Conservation (phyloP, 2,113 vertebrate genomes). For the Apus apus region DNA sequence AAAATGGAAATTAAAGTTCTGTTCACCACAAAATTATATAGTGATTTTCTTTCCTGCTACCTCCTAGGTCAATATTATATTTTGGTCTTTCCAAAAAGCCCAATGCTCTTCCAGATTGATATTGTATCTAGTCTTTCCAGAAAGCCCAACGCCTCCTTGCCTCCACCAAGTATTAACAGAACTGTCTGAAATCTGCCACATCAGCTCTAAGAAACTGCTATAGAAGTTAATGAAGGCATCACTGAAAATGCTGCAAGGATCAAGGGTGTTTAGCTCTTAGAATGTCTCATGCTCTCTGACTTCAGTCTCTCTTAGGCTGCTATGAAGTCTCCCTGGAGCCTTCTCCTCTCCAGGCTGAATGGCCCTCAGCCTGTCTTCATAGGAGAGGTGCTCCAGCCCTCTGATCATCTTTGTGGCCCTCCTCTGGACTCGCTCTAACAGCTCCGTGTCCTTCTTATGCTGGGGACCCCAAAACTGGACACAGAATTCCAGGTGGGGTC, state of each 20-base stretch:
- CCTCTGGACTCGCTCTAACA: too few relatives aligned
- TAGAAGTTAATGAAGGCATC: not conserved
- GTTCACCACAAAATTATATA: not conserved
- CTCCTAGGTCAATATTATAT: not conserved
- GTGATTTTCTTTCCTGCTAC: not conserved
- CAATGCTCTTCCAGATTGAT: not conserved
- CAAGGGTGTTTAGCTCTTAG: not conserved
- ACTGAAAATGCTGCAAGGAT: not conserved
- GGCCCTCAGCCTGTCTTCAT: too few relatives aligned
- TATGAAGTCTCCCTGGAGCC: too few relatives aligned
- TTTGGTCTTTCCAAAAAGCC: not conserved
- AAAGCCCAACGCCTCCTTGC: not conserved
- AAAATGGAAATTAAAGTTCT: not conserved
- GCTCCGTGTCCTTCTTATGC: too few relatives aligned
- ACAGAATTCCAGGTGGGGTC: too few relatives aligned
- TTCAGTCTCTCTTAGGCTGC: not conserved
- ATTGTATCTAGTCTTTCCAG: not conserved
- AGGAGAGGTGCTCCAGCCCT: too few relatives aligned
- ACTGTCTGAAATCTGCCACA: not conserved
- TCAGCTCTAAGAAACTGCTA: not conserved
- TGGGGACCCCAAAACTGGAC: too few relatives aligned
- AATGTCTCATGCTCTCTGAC: not conserved
- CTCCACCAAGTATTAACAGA: not conserved
- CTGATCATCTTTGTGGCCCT: too few relatives aligned
- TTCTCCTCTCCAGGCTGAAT: too few relatives aligned